Conservation (phyloP, 2,888 invertebrate genomes). For the Orthonevra nobilis region DNA sequence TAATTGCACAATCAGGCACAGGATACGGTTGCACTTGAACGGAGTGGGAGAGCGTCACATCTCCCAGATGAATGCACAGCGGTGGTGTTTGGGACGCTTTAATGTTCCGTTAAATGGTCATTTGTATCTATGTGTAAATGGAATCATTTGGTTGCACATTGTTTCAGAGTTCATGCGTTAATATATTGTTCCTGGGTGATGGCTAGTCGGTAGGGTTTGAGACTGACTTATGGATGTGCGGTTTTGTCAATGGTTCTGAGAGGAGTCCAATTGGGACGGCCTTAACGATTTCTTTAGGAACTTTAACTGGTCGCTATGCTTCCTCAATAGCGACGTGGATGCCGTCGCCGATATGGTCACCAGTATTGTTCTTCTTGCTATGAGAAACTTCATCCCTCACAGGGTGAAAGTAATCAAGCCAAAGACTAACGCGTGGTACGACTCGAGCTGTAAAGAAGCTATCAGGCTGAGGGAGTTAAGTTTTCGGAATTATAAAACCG, state of each 20-base stretch:
- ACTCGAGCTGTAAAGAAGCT: no score
- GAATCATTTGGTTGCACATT: conserved; percentile 8
- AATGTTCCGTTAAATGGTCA: conserved; percentile 62
- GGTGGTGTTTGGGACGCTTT: conserved; percentile 31
- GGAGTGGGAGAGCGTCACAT: background rate
- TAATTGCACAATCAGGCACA: conserved; percentile 44
- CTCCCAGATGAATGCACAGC: conserved; percentile 4
- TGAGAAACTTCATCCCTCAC: no score
- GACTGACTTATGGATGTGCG: conserved; percentile 41
- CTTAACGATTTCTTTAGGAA: no score
- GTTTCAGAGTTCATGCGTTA: conserved; percentile 26
- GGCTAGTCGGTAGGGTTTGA: conserved; percentile 1
- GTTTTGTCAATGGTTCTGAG: conserved; percentile 15
- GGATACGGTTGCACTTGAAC: conserved; percentile 32
- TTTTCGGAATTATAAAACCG: no score
- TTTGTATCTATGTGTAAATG: conserved; percentile 19
- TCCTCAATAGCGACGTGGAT: no score
- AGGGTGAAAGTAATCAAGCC: no score
- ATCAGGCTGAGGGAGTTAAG: no score
- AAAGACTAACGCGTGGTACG: no score
- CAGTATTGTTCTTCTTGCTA: no score
- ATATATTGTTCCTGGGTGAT: conserved; percentile 21
- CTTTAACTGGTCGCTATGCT: no score
- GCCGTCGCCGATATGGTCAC: no score
- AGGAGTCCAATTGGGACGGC: no score